Percentiles rank a stretch among this genome's conserved stretches.
Evolutionary conservation across 2,113 vertebrate genomes (phyloP).

Genomic region (Rhodinocichla rosea): DNA sequence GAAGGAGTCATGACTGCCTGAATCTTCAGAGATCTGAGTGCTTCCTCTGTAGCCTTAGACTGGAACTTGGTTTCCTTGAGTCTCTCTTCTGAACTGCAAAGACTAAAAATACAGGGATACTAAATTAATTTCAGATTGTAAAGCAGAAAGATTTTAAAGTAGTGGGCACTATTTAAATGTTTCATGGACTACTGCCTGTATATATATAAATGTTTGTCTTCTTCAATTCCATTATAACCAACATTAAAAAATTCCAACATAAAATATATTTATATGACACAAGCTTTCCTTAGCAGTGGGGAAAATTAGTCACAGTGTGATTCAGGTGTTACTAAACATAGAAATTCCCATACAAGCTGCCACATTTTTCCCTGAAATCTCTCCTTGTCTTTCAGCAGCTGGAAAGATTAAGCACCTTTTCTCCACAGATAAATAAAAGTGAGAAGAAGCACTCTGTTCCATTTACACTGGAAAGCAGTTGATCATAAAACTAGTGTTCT

Average conservation of each 20-base stretch:
- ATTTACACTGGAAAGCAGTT: slow-evolving; percentile 24
- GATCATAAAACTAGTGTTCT: slow-evolving; percentile 45
- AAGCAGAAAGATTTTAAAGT: not conserved
- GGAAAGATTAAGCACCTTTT: slow-evolving; percentile 42
- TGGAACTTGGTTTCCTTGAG: not conserved
- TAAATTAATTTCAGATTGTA: not conserved
- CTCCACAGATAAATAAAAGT: not conserved
- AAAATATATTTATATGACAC: not conserved
- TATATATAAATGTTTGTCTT: not conserved
- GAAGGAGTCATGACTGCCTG: not conserved
- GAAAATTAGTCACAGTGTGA: not conserved
- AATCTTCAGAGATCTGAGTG: not conserved
- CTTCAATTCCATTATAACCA: not conserved
- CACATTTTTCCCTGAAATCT: not conserved
- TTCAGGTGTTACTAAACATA: not conserved
- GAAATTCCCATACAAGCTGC: not conserved
- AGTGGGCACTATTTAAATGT: not conserved
- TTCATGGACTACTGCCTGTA: not conserved
- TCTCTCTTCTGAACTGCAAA: not conserved
- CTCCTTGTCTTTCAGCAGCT: slow-evolving; percentile 8
- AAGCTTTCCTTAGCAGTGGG: not conserved
- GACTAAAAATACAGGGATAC: not conserved
- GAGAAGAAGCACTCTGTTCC: not conserved
- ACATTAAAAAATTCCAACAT: not conserved
- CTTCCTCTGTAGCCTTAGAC: not conserved